Percentiles rank a stretch among this genome's conserved stretches.
Evolutionary conservation across 2,888 invertebrate genomes (phyloP).

Genomic region (Polietes domitor): DNA sequence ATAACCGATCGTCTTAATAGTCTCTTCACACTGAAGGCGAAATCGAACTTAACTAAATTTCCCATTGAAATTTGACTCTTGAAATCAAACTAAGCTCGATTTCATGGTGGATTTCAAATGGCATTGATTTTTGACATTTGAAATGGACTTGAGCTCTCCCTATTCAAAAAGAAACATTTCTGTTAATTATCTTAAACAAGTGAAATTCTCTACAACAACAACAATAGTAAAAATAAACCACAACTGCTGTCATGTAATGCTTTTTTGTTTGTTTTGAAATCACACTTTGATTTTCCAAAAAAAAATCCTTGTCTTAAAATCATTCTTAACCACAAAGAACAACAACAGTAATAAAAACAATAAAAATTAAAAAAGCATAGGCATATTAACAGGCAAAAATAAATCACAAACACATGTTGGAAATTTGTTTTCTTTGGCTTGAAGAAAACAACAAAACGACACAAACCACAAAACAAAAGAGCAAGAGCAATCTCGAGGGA

Average conservation of each 20-base stretch:
- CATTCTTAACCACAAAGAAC: slow-evolving; percentile 35
- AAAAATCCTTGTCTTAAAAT: slow-evolving; percentile 52
- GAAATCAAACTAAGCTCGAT: too few species aligned
- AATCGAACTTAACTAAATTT: too few species aligned
- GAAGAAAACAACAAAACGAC: slow-evolving; percentile 38
- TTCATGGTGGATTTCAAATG: too few species aligned
- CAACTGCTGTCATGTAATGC: not conserved
- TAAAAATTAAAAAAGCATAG: slow-evolving; percentile 29
- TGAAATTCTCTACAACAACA: not conserved
- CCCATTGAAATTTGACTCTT: too few species aligned
- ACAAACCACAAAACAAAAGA: not conserved
- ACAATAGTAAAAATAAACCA: not conserved
- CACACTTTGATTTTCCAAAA: slow-evolving; percentile 69
- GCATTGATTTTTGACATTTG: too few species aligned
- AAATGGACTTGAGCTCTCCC: too few species aligned
- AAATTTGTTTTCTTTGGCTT: slow-evolving; percentile 56
- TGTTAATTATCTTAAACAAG: not conserved
- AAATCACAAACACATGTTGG: slow-evolving; percentile 75
- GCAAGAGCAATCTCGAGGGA: not conserved
- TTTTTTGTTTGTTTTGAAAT: slow-evolving; percentile 56
- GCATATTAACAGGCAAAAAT: slow-evolving; percentile 54
- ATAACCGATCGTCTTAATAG: too few species aligned
- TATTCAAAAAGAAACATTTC: not conserved
- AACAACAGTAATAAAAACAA: slow-evolving; percentile 23
- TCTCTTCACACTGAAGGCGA: too few species aligned